Percentiles rank a stretch among this genome's conserved stretches.
Conservation (phyloP, 2,888 invertebrate genomes). For the Pogonocherus hispidulus region DNA sequence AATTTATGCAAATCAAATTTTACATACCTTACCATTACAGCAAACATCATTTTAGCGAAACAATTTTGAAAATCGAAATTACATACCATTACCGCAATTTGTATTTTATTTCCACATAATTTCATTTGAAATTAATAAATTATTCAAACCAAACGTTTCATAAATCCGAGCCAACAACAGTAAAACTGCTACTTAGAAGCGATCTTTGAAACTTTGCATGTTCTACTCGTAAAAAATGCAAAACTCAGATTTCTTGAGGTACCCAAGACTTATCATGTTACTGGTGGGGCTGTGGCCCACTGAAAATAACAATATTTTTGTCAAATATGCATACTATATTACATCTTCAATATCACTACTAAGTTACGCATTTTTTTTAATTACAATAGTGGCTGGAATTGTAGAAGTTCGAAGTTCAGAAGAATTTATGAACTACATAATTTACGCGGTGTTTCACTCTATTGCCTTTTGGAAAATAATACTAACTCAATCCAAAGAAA, state of each 20-base stretch:
- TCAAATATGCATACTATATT: not conserved
- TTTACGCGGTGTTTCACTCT: not conserved
- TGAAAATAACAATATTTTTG: not conserved
- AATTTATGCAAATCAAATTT: too few species aligned
- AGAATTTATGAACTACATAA: not conserved
- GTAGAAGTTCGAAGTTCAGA: not conserved
- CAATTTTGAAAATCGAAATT: too few species aligned
- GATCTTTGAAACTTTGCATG: too few species aligned
- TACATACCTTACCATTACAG: too few species aligned
- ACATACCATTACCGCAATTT: too few species aligned
- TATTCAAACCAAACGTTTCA: too few species aligned
- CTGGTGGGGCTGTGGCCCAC: constrained; percentile 8
- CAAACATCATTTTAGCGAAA: too few species aligned
- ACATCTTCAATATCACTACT: not conserved
- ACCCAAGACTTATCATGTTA: not conserved
- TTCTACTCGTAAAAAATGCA: too few species aligned
- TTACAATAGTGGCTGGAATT: not conserved
- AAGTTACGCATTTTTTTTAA: not conserved
- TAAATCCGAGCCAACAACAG: too few species aligned
- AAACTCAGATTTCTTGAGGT: not conserved
- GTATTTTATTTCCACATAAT: too few species aligned
- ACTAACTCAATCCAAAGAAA: not conserved
- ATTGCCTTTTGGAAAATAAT: constrained; percentile 5
- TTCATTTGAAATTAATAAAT: too few species aligned
- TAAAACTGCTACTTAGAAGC: too few species aligned